phyloP scores from a whole-genome alignment of 1,140 invertebrate species.

The Proctacanthus coquilletti region DNA sequence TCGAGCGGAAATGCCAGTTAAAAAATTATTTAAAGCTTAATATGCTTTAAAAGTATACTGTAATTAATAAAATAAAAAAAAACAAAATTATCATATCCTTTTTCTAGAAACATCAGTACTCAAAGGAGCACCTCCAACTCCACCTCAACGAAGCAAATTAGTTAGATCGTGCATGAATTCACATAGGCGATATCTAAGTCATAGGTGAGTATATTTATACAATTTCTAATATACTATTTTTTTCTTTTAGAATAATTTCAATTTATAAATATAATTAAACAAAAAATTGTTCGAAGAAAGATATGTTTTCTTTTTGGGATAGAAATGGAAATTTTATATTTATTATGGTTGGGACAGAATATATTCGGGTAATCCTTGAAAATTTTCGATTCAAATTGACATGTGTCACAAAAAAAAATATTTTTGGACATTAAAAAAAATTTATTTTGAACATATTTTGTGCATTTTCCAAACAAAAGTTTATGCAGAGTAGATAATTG shows the following conservation, averaged over 20 bases:
- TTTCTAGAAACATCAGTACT: conserved; percentile 29
- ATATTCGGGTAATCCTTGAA: too few species aligned
- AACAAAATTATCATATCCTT: background rate
- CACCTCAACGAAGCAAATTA: conserved; percentile 27
- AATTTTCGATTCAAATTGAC: too few species aligned
- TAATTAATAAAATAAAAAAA: background rate
- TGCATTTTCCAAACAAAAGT: too few species aligned
- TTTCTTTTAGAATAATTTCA: background rate
- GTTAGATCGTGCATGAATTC: conserved; percentile 31
- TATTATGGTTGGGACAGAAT: too few species aligned
- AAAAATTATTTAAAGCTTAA: background rate
- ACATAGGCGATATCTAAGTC: conserved; percentile 30
- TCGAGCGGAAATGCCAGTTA: background rate
- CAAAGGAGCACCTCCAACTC: conserved; percentile 29
- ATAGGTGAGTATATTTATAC: conserved; percentile 18
- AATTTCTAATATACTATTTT: background rate
- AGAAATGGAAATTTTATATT: too few species aligned
- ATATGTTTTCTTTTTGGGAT: too few species aligned
- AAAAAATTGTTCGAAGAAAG: background rate
- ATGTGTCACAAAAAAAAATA: too few species aligned
- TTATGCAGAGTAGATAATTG: too few species aligned
- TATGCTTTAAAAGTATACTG: too few species aligned
- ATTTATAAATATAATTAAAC: background rate
- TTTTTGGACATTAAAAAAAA: too few species aligned
- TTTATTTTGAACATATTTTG: too few species aligned